Percentiles rank a stretch among this genome's conserved stretches.
These are phyloP conservation scores for Deroptyus accipitrinus DNA, from an alignment of 2,113 vertebrate species.

Conservation along the genomic window DNA sequence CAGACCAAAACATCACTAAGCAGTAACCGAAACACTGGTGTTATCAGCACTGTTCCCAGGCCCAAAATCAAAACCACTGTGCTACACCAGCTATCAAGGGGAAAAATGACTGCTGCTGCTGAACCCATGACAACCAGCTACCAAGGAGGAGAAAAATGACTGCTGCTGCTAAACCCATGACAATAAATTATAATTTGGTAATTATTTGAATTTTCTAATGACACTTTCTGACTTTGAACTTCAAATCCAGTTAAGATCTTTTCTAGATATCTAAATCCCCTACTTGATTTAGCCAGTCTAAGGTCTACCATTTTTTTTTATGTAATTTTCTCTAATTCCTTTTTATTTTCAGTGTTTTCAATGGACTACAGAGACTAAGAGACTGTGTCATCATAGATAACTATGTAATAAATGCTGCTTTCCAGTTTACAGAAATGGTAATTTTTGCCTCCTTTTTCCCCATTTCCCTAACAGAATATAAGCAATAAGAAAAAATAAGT, in stretches of 20 bases:
- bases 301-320: background rate
- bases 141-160: too few species aligned
- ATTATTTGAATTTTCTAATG: background rate
- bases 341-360: background rate
- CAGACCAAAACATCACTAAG: too few species aligned
- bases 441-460: background rate
- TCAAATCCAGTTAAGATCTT: background rate
- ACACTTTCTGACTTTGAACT: background rate
- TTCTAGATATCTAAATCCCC: background rate
- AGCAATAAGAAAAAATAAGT: background rate
- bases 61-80: too few species aligned
- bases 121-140: too few species aligned
- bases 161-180: too few species aligned
- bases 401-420: background rate
- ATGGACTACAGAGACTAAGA: background rate
- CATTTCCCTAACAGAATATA: background rate
- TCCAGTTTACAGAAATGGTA: background rate
- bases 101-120: too few species aligned
- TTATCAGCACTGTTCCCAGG: too few species aligned
- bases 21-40: too few species aligned
- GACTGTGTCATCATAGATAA: background rate
- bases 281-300: background rate
- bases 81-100: too few species aligned
- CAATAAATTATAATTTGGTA: background rate
- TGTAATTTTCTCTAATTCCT: background rate